Evolutionary conservation across 2,888 invertebrate genomes (phyloP).

Genomic region (Caradrina clavipalpis): DNA sequence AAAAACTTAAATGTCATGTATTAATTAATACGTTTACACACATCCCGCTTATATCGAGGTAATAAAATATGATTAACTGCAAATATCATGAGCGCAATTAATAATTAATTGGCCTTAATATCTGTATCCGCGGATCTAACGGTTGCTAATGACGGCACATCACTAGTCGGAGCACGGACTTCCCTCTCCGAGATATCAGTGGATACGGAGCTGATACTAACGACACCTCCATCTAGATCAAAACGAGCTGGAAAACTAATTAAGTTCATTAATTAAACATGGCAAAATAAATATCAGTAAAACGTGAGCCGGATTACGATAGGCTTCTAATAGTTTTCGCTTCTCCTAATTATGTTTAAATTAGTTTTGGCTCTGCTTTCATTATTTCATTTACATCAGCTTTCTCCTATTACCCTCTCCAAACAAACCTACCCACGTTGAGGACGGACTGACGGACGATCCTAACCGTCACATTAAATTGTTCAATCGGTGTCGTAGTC

Average conservation of each 20-base stretch:
- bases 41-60: conserved; percentile 9
- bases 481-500: neutral
- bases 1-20: neutral
- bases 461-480: neutral
- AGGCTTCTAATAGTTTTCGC: too few species aligned
- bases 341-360: too few species aligned
- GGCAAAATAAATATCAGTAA: neutral
- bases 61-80: conserved; percentile 23
- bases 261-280: conserved; percentile 4
- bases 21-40: neutral
- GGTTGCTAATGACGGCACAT: conserved; percentile 34
- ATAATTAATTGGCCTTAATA: conserved; percentile 38
- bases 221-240: conserved; percentile 18
- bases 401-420: too few species aligned
- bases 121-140: conserved; percentile 45
- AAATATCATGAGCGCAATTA: conserved; percentile 30
- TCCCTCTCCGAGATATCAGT: neutral
- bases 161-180: conserved; percentile 8
- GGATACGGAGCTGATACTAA: neutral
- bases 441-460: neutral
- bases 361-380: too few species aligned
- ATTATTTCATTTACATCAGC: too few species aligned
- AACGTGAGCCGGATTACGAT: too few species aligned
- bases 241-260: conserved; percentile 6
- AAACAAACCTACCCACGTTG: neutral